phyloP scores from a whole-genome alignment of 1,140 invertebrate species.

The Panonychus citri region DNA sequence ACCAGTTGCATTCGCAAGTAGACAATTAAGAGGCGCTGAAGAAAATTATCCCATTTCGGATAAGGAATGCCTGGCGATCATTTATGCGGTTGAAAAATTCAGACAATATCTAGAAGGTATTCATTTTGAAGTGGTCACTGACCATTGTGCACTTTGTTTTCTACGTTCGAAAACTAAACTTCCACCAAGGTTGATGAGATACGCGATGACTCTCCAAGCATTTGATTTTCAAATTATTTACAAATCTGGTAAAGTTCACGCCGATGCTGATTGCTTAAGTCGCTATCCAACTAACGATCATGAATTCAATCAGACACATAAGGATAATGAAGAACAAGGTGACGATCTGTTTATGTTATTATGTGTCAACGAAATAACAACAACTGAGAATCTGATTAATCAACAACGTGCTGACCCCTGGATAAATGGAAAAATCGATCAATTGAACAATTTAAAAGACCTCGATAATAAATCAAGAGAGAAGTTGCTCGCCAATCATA shows the following conservation, averaged over 20 bases:
- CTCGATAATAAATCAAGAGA: too few species aligned
- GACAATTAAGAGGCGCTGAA: slow-evolving; percentile 19
- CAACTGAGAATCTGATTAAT: too few species aligned
- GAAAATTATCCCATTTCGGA: slow-evolving; percentile 20
- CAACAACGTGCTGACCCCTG: too few species aligned
- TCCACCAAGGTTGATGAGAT: slow-evolving; percentile 23
- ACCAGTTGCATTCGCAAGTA: slow-evolving; percentile 21
- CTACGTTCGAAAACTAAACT: slow-evolving; percentile 23
- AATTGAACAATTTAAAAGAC: too few species aligned
- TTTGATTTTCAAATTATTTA: slow-evolving; percentile 25
- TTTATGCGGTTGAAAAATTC: neutral
- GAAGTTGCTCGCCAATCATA: too few species aligned
- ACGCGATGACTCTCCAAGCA: slow-evolving; percentile 26
- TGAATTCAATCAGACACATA: neutral
- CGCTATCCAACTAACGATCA: neutral
- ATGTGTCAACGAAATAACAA: too few species aligned
- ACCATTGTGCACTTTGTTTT: slow-evolving; percentile 16
- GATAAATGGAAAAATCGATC: too few species aligned
- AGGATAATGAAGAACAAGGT: too few species aligned
- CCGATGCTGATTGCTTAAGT: slow-evolving; percentile 3
- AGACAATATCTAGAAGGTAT: neutral
- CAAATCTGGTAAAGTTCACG: slow-evolving; percentile 18
- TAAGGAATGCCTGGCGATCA: slow-evolving; percentile 21
- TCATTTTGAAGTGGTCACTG: neutral
- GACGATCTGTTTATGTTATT: too few species aligned